Evolutionary conservation across 2,888 invertebrate species (phyloP), one percentile per base, ranked within the genome.

Genomic region (Euzophera pinguis): DNA sequence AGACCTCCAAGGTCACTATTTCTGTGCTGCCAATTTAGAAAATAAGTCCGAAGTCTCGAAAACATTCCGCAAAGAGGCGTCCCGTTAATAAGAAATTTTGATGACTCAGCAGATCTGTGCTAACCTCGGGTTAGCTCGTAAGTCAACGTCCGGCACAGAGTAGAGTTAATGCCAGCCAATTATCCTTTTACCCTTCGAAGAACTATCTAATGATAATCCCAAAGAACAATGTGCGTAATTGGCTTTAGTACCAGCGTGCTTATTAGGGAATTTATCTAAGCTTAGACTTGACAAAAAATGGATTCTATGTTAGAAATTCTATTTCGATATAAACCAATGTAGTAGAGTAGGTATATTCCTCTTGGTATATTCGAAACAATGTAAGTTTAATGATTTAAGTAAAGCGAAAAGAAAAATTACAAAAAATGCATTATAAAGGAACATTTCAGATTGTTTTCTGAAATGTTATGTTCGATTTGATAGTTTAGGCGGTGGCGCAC

Each of bases 131-230:
- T 62, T 50, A 56, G 55, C 59, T 29, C 59, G 60, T 72, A 71
- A 71, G 68, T 72, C 71, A 72, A 68, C 62, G 73, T 69, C 69
- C 61, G 60, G 63, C 47, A 53, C 38, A 48, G 32, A 53, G 45
- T 41, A 39, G 32, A 37, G 47, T 52, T 71, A 67, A 71, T 71
- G 63, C 53, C 56, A 59, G 61, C 63, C 66, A 71, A 71, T 71
- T 71, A 71, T 64, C 66, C 62, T 51, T 45, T 42, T 50, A 34
- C 51, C 51, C 51, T 51, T 10, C 34, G 37, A 12, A 35, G 34
- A 41, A 50, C 50, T 50, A 50, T 47, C 37, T 34, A 22, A 42
- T 41, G 50, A 42, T 29, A 42, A 50, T 50, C 34, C 34, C n/a
- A 1, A 22, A 32, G 35, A 42, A 32, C 50, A 22, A 50, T 41